Conservation (phyloP, 92 coral and sea anemone species). For the Bergia puertoricense region DNA sequence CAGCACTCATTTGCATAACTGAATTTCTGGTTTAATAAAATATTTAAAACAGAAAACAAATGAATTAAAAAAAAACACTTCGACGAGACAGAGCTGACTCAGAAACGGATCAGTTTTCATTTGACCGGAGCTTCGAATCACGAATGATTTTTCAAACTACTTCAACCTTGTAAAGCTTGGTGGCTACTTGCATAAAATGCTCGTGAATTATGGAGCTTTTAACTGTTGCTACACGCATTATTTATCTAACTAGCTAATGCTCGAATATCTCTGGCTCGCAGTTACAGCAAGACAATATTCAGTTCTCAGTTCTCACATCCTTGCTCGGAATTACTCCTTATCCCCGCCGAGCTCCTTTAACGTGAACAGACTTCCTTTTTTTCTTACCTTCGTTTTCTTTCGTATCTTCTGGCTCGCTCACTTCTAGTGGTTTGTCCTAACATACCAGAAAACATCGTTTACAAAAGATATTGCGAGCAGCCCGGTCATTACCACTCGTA, state of each 20-base stretch:
- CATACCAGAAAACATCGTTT: background rate
- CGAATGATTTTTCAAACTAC: background rate
- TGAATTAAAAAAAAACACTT: background rate
- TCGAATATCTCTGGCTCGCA: background rate
- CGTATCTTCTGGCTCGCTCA: background rate
- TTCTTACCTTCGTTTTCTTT: constrained; percentile 7
- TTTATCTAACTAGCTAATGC: background rate
- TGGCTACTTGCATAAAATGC: no score
- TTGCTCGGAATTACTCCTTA: background rate
- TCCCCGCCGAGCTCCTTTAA: background rate
- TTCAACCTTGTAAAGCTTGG: background rate
- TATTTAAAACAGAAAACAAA: background rate
- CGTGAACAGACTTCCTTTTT: background rate
- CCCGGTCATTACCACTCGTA: background rate
- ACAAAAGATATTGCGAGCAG: background rate
- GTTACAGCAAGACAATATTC: background rate
- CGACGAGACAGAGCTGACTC: background rate
- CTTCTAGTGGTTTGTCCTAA: background rate
- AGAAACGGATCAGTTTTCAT: background rate
- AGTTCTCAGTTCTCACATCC: background rate
- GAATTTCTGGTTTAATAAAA: no score
- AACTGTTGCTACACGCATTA: background rate
- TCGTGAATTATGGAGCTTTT: background rate
- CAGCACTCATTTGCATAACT: no score
- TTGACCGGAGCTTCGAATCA: no score